Conservation (phyloP, 2,113 vertebrate species). For the Dolichallabes microphthalmus region DNA sequence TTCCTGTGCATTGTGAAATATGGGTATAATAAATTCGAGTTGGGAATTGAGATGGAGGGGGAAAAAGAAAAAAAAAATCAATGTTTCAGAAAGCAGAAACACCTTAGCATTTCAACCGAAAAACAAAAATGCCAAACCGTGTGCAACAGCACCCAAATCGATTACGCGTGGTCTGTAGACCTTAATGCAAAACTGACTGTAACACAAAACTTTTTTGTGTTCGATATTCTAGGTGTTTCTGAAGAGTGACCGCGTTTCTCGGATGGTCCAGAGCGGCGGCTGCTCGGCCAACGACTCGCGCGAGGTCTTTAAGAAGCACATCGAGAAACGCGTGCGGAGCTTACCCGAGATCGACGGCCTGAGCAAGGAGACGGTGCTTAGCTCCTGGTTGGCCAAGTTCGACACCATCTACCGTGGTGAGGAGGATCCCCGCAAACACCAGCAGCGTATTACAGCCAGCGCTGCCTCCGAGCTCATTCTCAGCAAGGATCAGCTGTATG, state of each 20-base stretch:
- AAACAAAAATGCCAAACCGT: background rate
- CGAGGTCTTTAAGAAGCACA: constrained; percentile 99
- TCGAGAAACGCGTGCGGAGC: constrained; percentile 96
- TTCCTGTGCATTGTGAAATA: background rate
- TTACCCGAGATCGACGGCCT: constrained; percentile 95
- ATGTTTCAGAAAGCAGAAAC: background rate
- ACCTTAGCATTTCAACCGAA: background rate
- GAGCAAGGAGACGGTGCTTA: constrained; percentile 97
- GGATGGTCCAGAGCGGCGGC: constrained; percentile 97
- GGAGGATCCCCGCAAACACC: constrained; percentile 93
- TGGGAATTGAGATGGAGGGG: background rate
- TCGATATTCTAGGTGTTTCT: constrained; percentile 82
- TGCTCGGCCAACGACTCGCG: constrained; percentile 92
- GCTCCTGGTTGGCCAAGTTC: constrained; percentile 98
- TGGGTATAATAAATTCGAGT: background rate
- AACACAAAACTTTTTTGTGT: background rate
- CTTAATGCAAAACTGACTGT: background rate
- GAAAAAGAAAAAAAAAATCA: background rate
- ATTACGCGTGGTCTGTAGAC: background rate
- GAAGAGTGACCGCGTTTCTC: constrained; percentile 92
- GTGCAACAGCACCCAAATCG: background rate
- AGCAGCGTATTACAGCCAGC: constrained; percentile 92
- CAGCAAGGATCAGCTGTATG: constrained; percentile 98
- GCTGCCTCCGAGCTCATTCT: constrained; percentile 97
- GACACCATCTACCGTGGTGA: constrained; percentile 97